phyloP scores from a whole-genome alignment of 2,888 invertebrate species.

The Papilio elwesi region DNA sequence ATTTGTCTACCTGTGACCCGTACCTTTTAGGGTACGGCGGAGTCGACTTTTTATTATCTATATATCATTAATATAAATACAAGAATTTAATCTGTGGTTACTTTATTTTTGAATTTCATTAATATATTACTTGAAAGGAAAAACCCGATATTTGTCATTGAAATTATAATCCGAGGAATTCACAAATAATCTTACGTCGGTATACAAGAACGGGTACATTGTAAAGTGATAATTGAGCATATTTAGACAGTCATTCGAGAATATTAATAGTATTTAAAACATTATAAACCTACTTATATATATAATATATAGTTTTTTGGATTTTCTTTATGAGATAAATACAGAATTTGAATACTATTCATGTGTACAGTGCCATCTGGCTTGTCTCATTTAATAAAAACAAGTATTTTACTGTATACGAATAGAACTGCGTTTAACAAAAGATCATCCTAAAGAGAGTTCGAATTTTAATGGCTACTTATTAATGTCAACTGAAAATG shows the following conservation, averaged over 20 bases:
- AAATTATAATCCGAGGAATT: conserved; percentile 34
- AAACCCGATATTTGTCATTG: conserved; percentile 38
- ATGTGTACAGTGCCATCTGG: too few species aligned
- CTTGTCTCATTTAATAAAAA: too few species aligned
- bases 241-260: conserved; percentile 25
- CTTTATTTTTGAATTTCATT: conserved; percentile 21
- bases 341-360: too few species aligned
- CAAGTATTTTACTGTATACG: too few species aligned
- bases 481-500: too few species aligned
- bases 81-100: conserved; percentile 17
- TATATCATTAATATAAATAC: conserved; percentile 27
- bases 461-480: too few species aligned
- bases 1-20: conserved; percentile 13
- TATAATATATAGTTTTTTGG: background rate
- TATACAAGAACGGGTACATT: conserved; percentile 3
- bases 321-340: too few species aligned
- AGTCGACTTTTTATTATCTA: conserved; percentile 21
- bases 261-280: conserved; percentile 6
- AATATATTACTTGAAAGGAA: conserved; percentile 23
- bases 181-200: conserved; percentile 29
- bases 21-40: background rate
- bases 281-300: background rate
- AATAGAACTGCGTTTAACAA: too few species aligned
- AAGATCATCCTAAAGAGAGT: too few species aligned
- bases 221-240: conserved; percentile 33